Conservation (phyloP, 2,797 vertebrate genomes). For the Arctocebus calabarensis region DNA sequence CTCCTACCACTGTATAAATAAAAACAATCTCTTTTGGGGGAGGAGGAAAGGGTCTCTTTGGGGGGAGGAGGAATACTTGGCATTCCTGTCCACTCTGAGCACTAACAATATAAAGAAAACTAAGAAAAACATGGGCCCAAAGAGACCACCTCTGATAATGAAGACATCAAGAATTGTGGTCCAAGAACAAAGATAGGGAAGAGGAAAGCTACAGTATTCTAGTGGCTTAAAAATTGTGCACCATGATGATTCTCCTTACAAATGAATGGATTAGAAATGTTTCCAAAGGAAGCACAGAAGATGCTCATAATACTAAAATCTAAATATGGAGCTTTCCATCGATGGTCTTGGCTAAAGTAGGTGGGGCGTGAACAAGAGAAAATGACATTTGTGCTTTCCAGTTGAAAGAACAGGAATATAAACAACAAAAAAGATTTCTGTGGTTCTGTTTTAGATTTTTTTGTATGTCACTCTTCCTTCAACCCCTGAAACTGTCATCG, state of each 20-base stretch:
- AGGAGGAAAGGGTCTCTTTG: no score
- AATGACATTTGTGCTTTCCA: neutral
- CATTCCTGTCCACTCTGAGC: neutral
- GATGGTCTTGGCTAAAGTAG: neutral
- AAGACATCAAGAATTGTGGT: neutral
- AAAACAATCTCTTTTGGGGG: no score
- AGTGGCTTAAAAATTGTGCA: neutral
- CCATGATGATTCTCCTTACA: neutral
- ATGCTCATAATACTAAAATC: neutral
- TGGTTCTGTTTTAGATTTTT: neutral
- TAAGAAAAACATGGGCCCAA: no score
- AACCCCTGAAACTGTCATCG: conserved; percentile 14
- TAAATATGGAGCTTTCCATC: neutral
- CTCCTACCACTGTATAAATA: no score
- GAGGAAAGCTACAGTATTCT: neutral
- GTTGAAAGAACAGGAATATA: neutral
- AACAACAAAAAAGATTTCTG: conserved; percentile 7
- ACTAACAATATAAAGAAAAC: neutral
- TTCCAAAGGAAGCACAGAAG: neutral
- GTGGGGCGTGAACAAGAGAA: neutral
- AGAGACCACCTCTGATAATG: neutral
- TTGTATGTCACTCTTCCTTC: neutral
- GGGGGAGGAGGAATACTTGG: no score
- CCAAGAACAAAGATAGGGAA: neutral
- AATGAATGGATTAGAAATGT: neutral